Evolutionary conservation across 2,113 vertebrate species (phyloP).

Genomic region (Grantiella picta): DNA sequence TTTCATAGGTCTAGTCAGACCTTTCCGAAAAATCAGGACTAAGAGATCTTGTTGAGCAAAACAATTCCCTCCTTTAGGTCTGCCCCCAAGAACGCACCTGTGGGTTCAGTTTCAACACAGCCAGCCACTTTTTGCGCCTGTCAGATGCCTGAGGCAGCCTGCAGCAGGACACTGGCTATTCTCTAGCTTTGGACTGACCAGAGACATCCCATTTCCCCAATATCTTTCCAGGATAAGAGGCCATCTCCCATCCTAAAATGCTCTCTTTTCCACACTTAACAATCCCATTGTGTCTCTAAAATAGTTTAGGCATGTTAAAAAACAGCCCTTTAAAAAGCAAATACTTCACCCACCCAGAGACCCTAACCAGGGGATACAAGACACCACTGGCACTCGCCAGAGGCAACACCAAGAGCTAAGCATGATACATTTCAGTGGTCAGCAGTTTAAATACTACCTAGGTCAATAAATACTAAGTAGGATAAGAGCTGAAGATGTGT

Average conservation of each 20-base stretch:
- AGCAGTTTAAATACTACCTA: not conserved
- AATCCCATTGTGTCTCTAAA: not conserved
- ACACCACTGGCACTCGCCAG: not conserved
- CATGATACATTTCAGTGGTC: not conserved
- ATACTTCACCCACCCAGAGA: not conserved
- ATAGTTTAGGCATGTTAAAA: not conserved
- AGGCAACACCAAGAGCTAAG: not conserved
- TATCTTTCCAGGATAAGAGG: not conserved
- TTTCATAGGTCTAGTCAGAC: not conserved
- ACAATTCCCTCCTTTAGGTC: not conserved
- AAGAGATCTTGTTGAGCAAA: not conserved
- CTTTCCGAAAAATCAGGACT: not conserved
- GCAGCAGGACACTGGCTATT: not conserved
- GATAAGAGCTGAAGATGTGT: not conserved
- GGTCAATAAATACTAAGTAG: not conserved
- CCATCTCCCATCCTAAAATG: not conserved
- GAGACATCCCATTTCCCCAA: not conserved
- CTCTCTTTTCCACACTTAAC: not conserved
- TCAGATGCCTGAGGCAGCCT: not conserved
- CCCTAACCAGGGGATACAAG: accelerated
- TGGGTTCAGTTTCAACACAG: not conserved
- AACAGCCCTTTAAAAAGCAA: not conserved
- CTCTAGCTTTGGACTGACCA: not conserved
- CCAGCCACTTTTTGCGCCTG: not conserved
- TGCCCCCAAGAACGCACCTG: not conserved